Conservation (phyloP, 2,888 invertebrate genomes). For the Ophion obscuratus region DNA sequence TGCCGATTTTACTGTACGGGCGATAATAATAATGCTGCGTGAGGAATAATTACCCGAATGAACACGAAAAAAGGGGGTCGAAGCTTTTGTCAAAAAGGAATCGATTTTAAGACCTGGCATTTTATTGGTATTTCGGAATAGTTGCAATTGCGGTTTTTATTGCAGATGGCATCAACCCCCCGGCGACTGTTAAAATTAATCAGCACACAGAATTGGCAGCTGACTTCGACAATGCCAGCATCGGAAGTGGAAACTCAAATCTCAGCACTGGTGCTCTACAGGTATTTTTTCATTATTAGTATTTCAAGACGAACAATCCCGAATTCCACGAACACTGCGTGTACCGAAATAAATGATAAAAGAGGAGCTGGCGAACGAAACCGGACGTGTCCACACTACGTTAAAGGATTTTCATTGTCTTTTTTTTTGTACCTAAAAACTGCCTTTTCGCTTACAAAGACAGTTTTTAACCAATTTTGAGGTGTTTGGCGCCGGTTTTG, state of each 20-base stretch:
- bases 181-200: conserved; percentile 73
- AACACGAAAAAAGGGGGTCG: too few relatives aligned
- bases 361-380: neutral
- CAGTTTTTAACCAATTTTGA: too few relatives aligned
- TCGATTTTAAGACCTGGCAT: too few relatives aligned
- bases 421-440: too few relatives aligned
- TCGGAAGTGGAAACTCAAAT: conserved; percentile 82
- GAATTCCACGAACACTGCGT: neutral
- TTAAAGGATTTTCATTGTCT: too few relatives aligned
- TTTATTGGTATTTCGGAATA: too few relatives aligned
- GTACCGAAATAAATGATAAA: neutral
- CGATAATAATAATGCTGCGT: too few relatives aligned
- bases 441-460: too few relatives aligned
- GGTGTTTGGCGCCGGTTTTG: too few relatives aligned
- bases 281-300: conserved; percentile 68
- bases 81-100: too few relatives aligned
- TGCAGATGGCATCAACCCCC: conserved; percentile 75
- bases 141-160: neutral
- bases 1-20: too few relatives aligned
- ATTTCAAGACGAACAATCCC: neutral
- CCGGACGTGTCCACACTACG: neutral
- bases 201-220: conserved; percentile 71
- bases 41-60: too few relatives aligned
- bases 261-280: conserved; percentile 87
- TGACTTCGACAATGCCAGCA: conserved; percentile 84